Conservation (phyloP, 1,140 invertebrate species). For the Acyrthosiphon pisum region DNA sequence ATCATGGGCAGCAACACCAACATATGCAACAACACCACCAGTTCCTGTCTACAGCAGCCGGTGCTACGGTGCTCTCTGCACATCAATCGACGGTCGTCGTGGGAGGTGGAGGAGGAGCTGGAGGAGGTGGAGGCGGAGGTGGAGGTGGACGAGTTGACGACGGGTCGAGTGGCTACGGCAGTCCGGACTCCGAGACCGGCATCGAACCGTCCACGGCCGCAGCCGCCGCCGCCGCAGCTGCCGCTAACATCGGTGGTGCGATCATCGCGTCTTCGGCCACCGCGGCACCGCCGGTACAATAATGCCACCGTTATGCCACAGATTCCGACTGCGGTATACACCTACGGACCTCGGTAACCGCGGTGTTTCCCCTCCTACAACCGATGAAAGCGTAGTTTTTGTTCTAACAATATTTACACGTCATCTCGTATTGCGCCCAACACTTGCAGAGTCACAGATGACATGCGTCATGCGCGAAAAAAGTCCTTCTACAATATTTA, state of each 20-base stretch:
- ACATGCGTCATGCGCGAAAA: neutral
- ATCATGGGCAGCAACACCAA: neutral
- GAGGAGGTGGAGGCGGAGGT: neutral
- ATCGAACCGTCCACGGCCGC: constrained; percentile 12
- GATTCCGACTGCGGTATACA: constrained; percentile 10
- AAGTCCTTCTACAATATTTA: neutral
- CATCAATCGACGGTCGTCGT: neutral
- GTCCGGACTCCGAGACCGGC: constrained; percentile 63
- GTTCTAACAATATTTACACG: neutral
- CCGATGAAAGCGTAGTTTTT: neutral
- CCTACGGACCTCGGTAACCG: neutral
- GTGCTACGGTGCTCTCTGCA: constrained; percentile 49
- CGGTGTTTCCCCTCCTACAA: neutral
- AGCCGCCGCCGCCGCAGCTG: neutral
- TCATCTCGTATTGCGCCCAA: no score
- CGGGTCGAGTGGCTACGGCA: constrained; percentile 62
- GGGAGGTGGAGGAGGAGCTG: neutral
- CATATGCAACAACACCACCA: constrained; percentile 31
- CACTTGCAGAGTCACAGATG: neutral
- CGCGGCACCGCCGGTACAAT: constrained; percentile 38
- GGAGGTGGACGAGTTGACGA: constrained; percentile 59
- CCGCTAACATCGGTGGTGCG: neutral
- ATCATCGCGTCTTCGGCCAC: neutral
- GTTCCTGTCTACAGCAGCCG: constrained; percentile 13
- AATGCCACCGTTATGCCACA: neutral